Evolutionary conservation across 2,797 vertebrate genomes (phyloP).

Genomic region (Eurystomus glaucurus): DNA sequence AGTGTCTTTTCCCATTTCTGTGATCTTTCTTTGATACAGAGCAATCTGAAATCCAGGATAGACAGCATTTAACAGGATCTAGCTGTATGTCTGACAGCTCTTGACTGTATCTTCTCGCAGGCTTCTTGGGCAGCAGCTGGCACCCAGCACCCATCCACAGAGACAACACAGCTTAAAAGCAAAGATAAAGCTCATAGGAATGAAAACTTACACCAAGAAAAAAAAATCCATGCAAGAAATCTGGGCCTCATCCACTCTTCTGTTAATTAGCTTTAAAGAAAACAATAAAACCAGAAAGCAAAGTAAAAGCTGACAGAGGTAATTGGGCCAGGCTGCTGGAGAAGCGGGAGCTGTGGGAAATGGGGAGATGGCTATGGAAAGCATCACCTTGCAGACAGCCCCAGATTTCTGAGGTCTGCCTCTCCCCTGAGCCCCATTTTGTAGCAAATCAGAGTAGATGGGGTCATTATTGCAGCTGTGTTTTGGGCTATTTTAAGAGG

Average conservation of each 20-base stretch:
- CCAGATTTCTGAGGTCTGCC: neutral
- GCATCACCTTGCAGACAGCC: neutral
- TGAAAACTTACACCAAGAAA: neutral
- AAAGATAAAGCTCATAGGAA: neutral
- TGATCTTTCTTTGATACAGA: neutral
- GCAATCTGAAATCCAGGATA: neutral
- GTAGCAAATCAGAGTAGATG: neutral
- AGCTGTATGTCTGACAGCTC: neutral
- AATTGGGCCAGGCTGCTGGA: neutral
- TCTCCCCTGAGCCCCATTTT: neutral
- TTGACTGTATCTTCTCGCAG: rapidly evolving
- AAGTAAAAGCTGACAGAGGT: neutral
- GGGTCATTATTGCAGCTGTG: conserved; percentile 10
- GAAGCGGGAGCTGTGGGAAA: conserved; percentile 16
- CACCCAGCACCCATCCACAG: neutral
- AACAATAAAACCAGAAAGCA: neutral
- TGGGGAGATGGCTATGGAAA: neutral
- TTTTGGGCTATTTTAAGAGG: conserved; percentile 25
- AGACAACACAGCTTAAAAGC: neutral
- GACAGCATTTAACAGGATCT: neutral
- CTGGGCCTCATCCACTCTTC: neutral
- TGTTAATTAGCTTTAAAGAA: conserved; percentile 6
- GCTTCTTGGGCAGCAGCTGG: neutral
- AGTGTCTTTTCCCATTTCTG: neutral
- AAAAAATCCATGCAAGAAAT: neutral